A percentile compares a stretch with the other conserved stretches of the same genome.
These are phyloP conservation scores for Glaucopsyche alexis DNA, from an alignment of 2,888 invertebrate species.

Conservation along the genomic window DNA sequence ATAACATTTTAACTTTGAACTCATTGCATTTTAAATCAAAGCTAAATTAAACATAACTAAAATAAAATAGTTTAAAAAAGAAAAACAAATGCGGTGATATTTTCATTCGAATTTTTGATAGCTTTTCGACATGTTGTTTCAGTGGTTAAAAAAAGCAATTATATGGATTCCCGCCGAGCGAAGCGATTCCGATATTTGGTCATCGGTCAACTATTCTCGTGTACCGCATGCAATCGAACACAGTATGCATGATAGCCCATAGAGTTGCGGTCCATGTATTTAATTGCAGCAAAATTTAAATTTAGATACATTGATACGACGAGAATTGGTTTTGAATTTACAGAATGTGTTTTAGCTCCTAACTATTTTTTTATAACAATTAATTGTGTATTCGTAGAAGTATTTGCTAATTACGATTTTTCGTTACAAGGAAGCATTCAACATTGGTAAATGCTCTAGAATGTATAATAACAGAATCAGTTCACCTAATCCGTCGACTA, in stretches of 20 bases:
- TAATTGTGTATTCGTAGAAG: no score
- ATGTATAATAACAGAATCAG: no score
- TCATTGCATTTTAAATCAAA: neutral
- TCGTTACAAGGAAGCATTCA: no score
- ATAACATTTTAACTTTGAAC: neutral
- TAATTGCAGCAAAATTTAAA: neutral
- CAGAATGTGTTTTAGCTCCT: neutral
- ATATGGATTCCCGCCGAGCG: slow-evolving; percentile 43
- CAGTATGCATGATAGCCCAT: slow-evolving; percentile 49
- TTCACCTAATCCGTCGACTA: no score
- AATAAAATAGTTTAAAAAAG: slow-evolving; percentile 1
- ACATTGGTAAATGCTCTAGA: no score
- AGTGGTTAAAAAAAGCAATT: slow-evolving; percentile 31
- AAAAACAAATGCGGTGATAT: neutral
- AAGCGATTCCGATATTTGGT: slow-evolving; percentile 60
- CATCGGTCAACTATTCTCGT: slow-evolving; percentile 53
- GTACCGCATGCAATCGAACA: slow-evolving; percentile 62
- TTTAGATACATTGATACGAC: neutral
- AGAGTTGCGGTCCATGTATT: slow-evolving; percentile 27
- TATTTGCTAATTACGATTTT: no score
- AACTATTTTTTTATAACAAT: no score
- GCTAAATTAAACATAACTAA: neutral
- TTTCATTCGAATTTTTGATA: slow-evolving; percentile 14
- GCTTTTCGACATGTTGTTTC: slow-evolving; percentile 13
- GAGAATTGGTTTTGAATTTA: neutral